These are phyloP conservation scores for Micrastur ruficollis DNA, from an alignment of 2,797 vertebrate species.

Conservation along the genomic window DNA sequence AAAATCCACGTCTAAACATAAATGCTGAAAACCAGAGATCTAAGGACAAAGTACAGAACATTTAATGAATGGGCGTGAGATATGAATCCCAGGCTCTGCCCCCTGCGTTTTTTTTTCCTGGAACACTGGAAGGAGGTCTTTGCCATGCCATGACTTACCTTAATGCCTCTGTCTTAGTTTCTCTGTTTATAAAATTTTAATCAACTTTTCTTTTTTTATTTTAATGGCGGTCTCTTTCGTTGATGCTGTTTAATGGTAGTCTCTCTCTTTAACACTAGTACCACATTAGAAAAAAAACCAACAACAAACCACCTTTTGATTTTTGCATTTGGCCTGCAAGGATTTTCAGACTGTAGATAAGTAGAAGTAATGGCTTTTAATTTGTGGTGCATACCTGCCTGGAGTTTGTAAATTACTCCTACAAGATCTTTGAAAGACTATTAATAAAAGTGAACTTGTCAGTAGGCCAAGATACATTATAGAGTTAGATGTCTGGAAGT, in stretches of 20 bases:
- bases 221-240: neutral
- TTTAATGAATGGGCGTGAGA: neutral
- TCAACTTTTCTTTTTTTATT: neutral
- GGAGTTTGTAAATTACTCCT: neutral
- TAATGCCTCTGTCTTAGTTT: neutral
- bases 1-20: neutral
- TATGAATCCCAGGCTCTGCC: neutral
- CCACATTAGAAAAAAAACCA: neutral
- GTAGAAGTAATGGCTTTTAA: neutral
- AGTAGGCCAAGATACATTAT: neutral
- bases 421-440: neutral
- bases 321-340: neutral
- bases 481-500: neutral
- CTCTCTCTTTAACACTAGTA: neutral
- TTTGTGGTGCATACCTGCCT: neutral
- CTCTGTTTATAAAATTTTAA: neutral
- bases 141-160: neutral
- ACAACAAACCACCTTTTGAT: neutral
- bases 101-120: neutral
- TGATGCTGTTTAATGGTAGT: neutral
- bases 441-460: neutral
- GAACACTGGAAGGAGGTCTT: neutral
- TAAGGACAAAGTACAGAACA: neutral
- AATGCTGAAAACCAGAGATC: neutral
- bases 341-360: neutral